phyloP scores from a whole-genome alignment of 2,113 vertebrate genomes.

The Apodemus speciosus region DNA sequence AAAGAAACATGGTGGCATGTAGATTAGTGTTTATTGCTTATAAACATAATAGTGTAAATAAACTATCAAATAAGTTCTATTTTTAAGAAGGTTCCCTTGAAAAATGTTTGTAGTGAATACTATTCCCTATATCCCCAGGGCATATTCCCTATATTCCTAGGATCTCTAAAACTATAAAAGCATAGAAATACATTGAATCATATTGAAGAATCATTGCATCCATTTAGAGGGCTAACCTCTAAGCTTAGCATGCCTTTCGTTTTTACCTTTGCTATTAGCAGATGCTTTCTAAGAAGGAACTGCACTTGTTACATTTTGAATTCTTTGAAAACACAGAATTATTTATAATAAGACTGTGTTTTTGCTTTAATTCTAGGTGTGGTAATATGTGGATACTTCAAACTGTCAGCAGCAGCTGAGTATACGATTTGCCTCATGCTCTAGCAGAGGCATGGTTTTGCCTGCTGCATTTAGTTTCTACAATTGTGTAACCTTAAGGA shows the following conservation, averaged over 20 bases:
- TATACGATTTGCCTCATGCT: too few relatives aligned
- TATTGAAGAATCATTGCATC: background rate
- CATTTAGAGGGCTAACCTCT: accelerated
- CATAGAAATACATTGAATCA: background rate
- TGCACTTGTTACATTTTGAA: background rate
- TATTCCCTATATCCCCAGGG: background rate
- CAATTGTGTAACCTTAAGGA: too few relatives aligned
- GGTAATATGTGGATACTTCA: too few relatives aligned
- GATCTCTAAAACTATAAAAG: background rate
- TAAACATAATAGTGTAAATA: background rate
- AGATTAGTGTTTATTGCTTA: background rate
- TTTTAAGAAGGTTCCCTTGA: background rate
- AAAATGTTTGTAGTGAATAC: background rate
- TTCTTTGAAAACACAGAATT: too few relatives aligned
- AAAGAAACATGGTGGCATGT: too few relatives aligned
- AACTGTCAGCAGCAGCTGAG: too few relatives aligned
- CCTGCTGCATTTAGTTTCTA: too few relatives aligned
- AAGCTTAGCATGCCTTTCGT: background rate
- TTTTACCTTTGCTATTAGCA: background rate
- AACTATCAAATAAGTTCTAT: background rate
- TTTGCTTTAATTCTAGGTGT: too few relatives aligned
- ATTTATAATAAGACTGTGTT: too few relatives aligned
- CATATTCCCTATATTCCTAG: background rate
- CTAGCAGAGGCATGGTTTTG: too few relatives aligned
- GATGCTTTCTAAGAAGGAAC: background rate